A percentile compares a stretch with the other conserved stretches of the same genome.
phyloP scores from a whole-genome alignment of 2,888 invertebrate species.

The Eilema griseolum region DNA sequence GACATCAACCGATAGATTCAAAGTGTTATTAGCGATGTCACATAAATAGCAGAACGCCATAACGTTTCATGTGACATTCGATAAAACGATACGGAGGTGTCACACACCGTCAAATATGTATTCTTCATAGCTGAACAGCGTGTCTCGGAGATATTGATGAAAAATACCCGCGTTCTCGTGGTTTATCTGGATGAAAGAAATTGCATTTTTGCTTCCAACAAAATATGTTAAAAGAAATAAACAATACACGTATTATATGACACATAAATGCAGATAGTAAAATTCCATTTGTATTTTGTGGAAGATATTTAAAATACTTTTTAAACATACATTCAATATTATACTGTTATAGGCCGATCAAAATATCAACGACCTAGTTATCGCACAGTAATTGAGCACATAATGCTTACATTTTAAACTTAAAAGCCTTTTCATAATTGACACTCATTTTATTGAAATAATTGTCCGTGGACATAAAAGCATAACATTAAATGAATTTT shows the following conservation, averaged over 20 bases:
- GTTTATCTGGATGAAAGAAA: neutral
- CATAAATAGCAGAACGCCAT: no score
- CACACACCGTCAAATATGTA: conserved; percentile 1
- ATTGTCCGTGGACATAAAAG: no score
- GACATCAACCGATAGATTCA: no score
- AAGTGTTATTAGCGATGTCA: no score
- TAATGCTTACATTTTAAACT: no score
- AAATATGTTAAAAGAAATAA: neutral
- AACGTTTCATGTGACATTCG: neutral
- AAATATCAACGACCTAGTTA: no score
- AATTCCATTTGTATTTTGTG: neutral
- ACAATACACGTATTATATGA: neutral
- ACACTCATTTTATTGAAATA: no score
- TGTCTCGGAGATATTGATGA: neutral
- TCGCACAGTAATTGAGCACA: no score
- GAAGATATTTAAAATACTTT: neutral
- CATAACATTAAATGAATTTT: neutral
- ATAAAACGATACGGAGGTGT: neutral
- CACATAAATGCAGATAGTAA: neutral
- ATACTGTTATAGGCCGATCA: no score
- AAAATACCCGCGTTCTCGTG: neutral
- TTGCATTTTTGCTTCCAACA: neutral
- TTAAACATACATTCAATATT: no score
- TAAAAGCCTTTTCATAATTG: no score
- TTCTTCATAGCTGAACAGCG: neutral